Percentiles rank a stretch among this genome's conserved stretches.
Conservation (phyloP, 2,888 invertebrate species). For the Sussaba pulchella region DNA sequence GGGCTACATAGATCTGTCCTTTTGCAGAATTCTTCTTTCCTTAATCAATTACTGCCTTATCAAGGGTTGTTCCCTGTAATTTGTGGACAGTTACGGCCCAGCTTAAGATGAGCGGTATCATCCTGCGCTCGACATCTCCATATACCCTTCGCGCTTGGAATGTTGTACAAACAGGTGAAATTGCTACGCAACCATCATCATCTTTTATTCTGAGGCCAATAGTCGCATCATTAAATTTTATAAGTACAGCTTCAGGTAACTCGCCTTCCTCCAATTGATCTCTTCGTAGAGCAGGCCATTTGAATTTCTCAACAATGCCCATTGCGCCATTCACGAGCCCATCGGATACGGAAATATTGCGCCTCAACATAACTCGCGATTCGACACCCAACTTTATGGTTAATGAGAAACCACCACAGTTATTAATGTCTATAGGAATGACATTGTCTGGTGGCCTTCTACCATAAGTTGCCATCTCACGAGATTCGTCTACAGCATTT, state of each 20-base stretch:
- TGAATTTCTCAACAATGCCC: conserved; percentile 18
- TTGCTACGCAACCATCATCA: neutral
- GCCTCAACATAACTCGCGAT: conserved; percentile 72
- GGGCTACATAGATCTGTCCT: too few relatives aligned
- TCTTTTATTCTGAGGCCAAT: conserved; percentile 1
- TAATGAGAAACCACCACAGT: conserved; percentile 63
- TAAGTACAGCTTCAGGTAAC: neutral
- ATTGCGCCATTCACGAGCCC: conserved; percentile 37
- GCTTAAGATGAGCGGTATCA: conserved; percentile 45
- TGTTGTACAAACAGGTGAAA: neutral
- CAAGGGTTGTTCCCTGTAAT: conserved; percentile 46
- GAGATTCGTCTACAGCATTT: conserved; percentile 70
- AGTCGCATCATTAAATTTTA: neutral
- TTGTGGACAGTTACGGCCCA: conserved; percentile 58
- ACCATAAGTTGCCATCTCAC: conserved; percentile 71
- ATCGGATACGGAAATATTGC: conserved; percentile 68
- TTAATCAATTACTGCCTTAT: too few relatives aligned
- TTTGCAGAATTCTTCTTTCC: too few relatives aligned
- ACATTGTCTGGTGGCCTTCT: conserved; percentile 57
- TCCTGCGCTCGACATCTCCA: conserved; percentile 51
- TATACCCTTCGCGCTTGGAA: neutral
- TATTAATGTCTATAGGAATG: conserved; percentile 26
- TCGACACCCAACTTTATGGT: too few relatives aligned
- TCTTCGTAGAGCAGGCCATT: conserved; percentile 30
- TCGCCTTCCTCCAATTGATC: conserved; percentile 35